These are phyloP conservation scores for Corythoichthys haematopterus DNA, from an alignment of 2,113 vertebrate species.

Conservation along the genomic window DNA sequence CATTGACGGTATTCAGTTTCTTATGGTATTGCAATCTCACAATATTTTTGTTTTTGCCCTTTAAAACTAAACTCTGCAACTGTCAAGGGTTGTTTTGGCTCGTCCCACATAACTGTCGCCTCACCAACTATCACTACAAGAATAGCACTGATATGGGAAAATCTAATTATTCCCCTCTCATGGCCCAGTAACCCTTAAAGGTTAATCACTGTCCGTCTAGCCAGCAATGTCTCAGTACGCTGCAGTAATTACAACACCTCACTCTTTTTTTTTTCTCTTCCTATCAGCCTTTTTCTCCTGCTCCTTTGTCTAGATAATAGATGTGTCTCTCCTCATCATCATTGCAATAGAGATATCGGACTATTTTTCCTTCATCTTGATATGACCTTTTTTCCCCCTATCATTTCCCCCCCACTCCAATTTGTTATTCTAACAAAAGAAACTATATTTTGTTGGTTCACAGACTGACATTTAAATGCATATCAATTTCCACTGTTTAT, in stretches of 20 bases:
- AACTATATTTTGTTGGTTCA: not conserved
- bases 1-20: too few relatives aligned
- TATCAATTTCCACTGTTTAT: not conserved
- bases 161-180: conserved; percentile 70
- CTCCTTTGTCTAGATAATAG: conserved; percentile 11
- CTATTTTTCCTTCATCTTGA: not conserved
- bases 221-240: conserved; percentile 59
- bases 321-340: conserved; percentile 13
- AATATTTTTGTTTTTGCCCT: too few relatives aligned
- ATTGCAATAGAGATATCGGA: not conserved
- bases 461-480: not conserved
- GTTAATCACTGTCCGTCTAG: conserved; percentile 71
- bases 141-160: conserved; percentile 33
- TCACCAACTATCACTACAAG: conserved; percentile 36
- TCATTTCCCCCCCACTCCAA: not conserved
- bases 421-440: not conserved
- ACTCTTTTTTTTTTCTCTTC: not conserved
- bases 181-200: conserved; percentile 68
- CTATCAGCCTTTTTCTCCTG: conserved; percentile 10
- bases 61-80: conserved; percentile 14
- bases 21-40: too few relatives aligned
- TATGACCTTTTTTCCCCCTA: not conserved
- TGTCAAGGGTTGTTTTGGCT: conserved; percentile 19
- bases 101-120: conserved; percentile 37
- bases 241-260: conserved; percentile 61